Conservation (phyloP, 2,888 invertebrate genomes). For the Drosophila birchii region DNA sequence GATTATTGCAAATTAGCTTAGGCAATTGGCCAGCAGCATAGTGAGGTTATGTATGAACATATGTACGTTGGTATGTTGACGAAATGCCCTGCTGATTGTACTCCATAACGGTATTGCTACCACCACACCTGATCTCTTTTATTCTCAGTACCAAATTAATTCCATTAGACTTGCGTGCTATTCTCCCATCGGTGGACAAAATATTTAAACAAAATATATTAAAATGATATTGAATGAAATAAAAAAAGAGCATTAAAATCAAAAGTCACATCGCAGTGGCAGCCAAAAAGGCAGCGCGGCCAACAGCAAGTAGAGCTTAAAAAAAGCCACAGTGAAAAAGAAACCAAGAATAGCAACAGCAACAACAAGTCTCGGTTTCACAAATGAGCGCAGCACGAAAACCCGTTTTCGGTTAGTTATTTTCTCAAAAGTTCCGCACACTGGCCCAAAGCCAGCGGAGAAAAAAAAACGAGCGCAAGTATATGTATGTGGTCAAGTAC, state of each 20-base stretch:
- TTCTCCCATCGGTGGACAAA: neutral
- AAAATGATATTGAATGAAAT: constrained; percentile 30
- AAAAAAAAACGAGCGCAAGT: constrained; percentile 36
- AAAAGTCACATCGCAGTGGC: constrained; percentile 72
- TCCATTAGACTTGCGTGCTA: constrained; percentile 39
- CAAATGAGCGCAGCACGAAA: constrained; percentile 63
- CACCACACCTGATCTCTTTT: constrained; percentile 52
- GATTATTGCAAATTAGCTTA: constrained; percentile 68
- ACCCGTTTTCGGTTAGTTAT: constrained; percentile 62
- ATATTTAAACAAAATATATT: constrained; percentile 8
- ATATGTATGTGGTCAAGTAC: constrained; percentile 30
- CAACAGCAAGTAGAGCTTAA: constrained; percentile 78
- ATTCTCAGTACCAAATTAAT: constrained; percentile 48
- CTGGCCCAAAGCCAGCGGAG: constrained; percentile 39
- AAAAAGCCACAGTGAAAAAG: constrained; percentile 74
- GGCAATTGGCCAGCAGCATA: constrained; percentile 5
- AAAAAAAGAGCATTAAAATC: constrained; percentile 61
- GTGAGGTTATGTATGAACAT: constrained; percentile 53
- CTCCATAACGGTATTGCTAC: neutral
- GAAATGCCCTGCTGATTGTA: neutral
- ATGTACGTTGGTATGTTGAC: neutral
- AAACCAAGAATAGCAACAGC: constrained; percentile 72
- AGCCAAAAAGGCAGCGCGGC: constrained; percentile 46
- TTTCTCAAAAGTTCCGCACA: constrained; percentile 53
- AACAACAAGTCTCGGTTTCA: constrained; percentile 52